Evolutionary conservation across 2,113 vertebrate species (phyloP), one percentile per base, ranked within the genome.

Genomic region (Sorex fumeus): DNA sequence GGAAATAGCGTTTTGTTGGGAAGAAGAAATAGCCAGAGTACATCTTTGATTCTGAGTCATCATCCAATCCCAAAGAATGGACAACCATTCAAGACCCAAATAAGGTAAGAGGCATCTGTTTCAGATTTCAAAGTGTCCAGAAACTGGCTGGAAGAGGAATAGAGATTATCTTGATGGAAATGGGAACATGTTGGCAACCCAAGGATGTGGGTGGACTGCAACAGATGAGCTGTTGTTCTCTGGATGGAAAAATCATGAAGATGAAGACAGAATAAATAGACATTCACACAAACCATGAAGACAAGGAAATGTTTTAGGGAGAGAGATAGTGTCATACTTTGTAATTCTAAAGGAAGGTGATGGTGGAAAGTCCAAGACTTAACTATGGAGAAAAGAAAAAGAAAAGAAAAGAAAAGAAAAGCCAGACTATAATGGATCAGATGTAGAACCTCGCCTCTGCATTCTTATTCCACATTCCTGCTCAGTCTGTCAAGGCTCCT

Each of bases 131-230:
- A 57, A 94, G 96, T 85, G 92, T 94, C 93, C 97, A 96, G 91
- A 93, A 95, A 93, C 70, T 76, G n/a, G 91, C 92, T 76, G 76
- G 88, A 96, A 96, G 93, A 96, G 87, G 91, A 96, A 95, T 96
- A 87, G 95, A 86, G 95, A 95, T 95, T 93, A 69, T 90, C 84
- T 82, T 32, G 57, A 93, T 93, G 62, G 87, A 97, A 96, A 93
- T 70, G 82, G 90, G 81, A 94, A n/a, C 47, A 75, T 92, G 2
- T 43, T 84, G 30, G 71, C 1, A 82, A 77, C 72, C 62, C 53
- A 91, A 95, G 64, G 81, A 16, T 53, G 21, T 30, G 6, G 30
- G 36, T 40, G 1, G 92, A 72, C 90, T 85, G 91, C 93, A 91
- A 91, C 21, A 91, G 64, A 83, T 70, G 53, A 71, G 67, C 82